Evolutionary conservation across 2,888 invertebrate species (phyloP).

Genomic region (Papilio elwesi): DNA sequence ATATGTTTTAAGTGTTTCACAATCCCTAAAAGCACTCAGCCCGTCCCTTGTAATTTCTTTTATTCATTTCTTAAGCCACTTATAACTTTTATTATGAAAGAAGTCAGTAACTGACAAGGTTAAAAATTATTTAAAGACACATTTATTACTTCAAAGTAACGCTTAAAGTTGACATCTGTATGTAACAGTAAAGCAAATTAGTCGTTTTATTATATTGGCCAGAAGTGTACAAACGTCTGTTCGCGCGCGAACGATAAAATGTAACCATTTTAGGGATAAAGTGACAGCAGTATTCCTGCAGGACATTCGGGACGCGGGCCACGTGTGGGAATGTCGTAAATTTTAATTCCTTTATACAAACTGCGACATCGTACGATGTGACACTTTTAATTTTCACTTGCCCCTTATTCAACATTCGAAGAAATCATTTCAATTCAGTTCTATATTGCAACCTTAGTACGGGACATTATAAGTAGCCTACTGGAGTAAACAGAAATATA

Average conservation of each 20-base stretch:
- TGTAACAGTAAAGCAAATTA: slow-evolving; percentile 5
- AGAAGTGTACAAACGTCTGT: slow-evolving; percentile 16
- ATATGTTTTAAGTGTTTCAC: too few relatives aligned
- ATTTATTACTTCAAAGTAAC: neutral
- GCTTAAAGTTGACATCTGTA: neutral
- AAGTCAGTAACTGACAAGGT: too few relatives aligned
- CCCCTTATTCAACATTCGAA: neutral
- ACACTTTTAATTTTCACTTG: slow-evolving; percentile 23
- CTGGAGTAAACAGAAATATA: too few relatives aligned
- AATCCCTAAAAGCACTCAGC: too few relatives aligned
- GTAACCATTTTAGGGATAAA: slow-evolving; percentile 28
- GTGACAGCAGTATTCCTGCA: slow-evolving; percentile 10
- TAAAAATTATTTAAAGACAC: neutral
- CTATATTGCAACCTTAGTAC: neutral
- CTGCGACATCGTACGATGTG: slow-evolving; percentile 4
- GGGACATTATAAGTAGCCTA: neutral
- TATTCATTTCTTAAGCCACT: too few relatives aligned
- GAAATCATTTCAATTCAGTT: slow-evolving; percentile 5
- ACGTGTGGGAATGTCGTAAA: slow-evolving; percentile 26
- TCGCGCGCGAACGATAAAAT: slow-evolving; percentile 24
- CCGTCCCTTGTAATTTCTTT: too few relatives aligned
- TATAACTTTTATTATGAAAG: too few relatives aligned
- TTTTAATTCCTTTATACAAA: slow-evolving; percentile 19
- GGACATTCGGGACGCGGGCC: slow-evolving; percentile 23
- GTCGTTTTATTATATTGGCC: slow-evolving; percentile 19